phyloP scores from a whole-genome alignment of 2,888 invertebrate genomes.

The Zeuzera pyrina region DNA sequence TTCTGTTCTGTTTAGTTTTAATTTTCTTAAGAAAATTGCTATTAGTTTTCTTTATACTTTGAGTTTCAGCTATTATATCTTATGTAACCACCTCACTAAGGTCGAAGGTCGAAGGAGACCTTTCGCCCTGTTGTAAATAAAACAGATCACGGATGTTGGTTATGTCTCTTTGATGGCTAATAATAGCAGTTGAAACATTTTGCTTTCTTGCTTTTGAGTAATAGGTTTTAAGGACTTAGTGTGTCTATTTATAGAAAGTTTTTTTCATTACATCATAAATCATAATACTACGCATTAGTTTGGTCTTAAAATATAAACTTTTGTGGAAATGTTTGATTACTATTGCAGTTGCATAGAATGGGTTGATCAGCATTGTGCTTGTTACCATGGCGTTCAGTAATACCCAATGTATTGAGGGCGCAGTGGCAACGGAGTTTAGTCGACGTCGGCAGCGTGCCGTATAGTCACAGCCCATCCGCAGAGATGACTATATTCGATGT shows the following conservation, averaged over 20 bases:
- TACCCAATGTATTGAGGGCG: slow-evolving; percentile 21
- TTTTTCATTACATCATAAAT: no score
- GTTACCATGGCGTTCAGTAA: slow-evolving; percentile 38
- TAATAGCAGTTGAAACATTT: slow-evolving; percentile 5
- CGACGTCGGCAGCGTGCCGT: slow-evolving; percentile 39
- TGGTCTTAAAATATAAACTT: no score
- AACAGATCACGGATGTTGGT: slow-evolving; percentile 14
- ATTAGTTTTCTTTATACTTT: not conserved
- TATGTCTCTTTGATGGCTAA: slow-evolving; percentile 12
- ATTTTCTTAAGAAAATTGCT: no score
- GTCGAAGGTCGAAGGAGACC: slow-evolving; percentile 1
- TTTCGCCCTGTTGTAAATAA: slow-evolving; percentile 14
- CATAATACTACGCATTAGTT: no score
- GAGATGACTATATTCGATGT: slow-evolving; percentile 67
- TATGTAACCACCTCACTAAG: slow-evolving; percentile 1
- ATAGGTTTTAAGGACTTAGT: not conserved
- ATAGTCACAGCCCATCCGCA: slow-evolving; percentile 58
- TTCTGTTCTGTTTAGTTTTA: no score
- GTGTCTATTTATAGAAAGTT: no score
- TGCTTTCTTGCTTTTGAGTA: not conserved
- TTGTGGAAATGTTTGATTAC: no score
- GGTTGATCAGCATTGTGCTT: slow-evolving; percentile 35
- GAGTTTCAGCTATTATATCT: not conserved
- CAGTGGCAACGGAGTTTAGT: slow-evolving; percentile 31
- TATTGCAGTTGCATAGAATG: slow-evolving; percentile 21